Evolutionary conservation across 1,140 invertebrate species (phyloP), one percentile per base, ranked within the genome.

Genomic region (Formica exsecta): DNA sequence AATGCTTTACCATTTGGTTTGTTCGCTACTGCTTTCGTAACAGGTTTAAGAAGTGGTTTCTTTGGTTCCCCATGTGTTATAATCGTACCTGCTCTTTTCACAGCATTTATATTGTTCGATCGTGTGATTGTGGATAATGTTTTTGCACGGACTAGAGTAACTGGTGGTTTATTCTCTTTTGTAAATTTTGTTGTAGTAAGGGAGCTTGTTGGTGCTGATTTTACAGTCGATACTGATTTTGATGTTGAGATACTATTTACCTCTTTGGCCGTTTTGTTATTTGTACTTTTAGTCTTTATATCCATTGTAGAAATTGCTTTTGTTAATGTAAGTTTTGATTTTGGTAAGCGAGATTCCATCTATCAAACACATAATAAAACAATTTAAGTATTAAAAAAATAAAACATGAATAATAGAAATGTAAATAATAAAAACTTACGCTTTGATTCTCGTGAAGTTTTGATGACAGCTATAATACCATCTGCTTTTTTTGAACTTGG

Each of bases 341-440:
- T 93, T 29, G 92, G 93, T 70, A 94, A 89, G 1, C 93, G 91
- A 74, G 93, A 94, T 66, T 94, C 92, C 93, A 94, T 94, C 93
- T 94, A 44, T 9, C 32, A 90, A 66, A 59, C 13, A 51, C 3
- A 51, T 32, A 66, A 41, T 13, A 13, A 51, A 57, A 70, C 9
- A 13, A 19, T 54, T 48, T 16, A 16, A 36, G n/a, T 44, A 61
- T 9, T 29, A 9, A 74, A 36, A 9, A 61, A 38, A 62, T 29
- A 3, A 32, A 32, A 32, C 32, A 32, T 32, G 32, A 32, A 32
- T 32, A 32, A 32, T 32, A 44, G 2, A 44, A 44, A 44, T 8
- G 38, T 38, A 38, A 8, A 38, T 7, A 38, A 38, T 38, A 38
- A 0, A 38, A 38, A 38, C 38, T 3, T 8, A 44, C 41, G 41